These are phyloP conservation scores for Plectropomus leopardus DNA, from an alignment of 2,113 vertebrate genomes.

Conservation along the genomic window DNA sequence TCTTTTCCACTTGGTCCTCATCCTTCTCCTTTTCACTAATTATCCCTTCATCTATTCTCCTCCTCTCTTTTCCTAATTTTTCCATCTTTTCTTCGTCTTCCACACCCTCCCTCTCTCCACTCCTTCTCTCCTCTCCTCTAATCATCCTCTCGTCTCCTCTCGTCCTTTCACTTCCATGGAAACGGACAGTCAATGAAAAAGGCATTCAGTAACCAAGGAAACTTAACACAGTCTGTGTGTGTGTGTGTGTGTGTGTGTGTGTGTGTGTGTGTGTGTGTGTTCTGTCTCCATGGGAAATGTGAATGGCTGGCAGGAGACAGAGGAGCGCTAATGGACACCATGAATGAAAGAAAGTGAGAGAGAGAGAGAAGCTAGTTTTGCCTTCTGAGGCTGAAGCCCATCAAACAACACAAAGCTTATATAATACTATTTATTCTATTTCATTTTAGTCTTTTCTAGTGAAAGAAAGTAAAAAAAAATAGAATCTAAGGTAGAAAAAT, in stretches of 20 bases:
- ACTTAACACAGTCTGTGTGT: conserved; percentile 52
- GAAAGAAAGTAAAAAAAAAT: too few relatives aligned
- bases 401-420: neutral
- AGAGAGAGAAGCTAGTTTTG: neutral
- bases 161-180: conserved; percentile 73
- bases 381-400: neutral
- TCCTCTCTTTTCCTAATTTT: neutral
- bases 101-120: neutral
- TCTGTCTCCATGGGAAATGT: conserved; percentile 63
- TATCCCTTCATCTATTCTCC: neutral
- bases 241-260: conserved; percentile 55
- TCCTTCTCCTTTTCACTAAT: neutral
- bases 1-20: neutral
- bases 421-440: neutral
- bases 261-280: conserved; percentile 45
- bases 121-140: conserved; percentile 30
- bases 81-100: neutral
- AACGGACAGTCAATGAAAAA: conserved; percentile 77
- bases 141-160: conserved; percentile 53
- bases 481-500: too few relatives aligned
- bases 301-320: conserved; percentile 71
- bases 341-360: conserved; percentile 52
- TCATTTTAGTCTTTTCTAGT: too few relatives aligned
- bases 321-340: conserved; percentile 61
- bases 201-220: conserved; percentile 72